These are phyloP conservation scores for Philotrypesis tridentata DNA, from an alignment of 1,140 invertebrate species.

Conservation along the genomic window DNA sequence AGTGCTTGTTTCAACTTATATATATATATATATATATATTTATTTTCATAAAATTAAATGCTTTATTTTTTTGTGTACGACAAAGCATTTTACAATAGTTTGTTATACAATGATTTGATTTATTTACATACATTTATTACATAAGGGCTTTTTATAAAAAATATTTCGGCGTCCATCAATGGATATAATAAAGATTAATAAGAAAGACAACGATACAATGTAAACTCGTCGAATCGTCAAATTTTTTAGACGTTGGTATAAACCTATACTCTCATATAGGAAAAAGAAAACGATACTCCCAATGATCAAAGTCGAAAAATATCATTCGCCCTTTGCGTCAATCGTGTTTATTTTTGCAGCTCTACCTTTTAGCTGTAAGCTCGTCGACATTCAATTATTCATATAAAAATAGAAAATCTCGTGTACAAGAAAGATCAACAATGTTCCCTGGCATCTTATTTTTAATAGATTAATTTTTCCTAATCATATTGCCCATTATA, in stretches of 20 bases:
- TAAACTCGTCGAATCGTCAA: neutral
- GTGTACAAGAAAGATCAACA: slow-evolving; percentile 15
- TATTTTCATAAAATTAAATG: slow-evolving; percentile 40
- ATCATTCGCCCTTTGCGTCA: neutral
- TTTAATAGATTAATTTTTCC: neutral
- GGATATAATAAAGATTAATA: neutral
- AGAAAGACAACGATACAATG: slow-evolving; percentile 14
- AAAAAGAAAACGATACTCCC: slow-evolving; percentile 9
- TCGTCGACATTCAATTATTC: neutral
- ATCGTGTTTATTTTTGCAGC: neutral
- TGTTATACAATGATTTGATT: slow-evolving; percentile 27
- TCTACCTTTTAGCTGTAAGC: slow-evolving; percentile 29
- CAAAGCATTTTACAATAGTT: slow-evolving; percentile 45
- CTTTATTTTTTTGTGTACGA: slow-evolving; percentile 22
- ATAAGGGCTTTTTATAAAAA: slow-evolving; percentile 41
- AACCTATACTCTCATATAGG: neutral
- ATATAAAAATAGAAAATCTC: slow-evolving; percentile 48
- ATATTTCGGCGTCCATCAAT: slow-evolving; percentile 30
- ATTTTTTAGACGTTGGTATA: neutral
- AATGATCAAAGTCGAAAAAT: slow-evolving; percentile 39
- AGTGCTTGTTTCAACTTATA: slow-evolving; percentile 33
- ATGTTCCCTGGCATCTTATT: neutral
- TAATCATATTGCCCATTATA: neutral
- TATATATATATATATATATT: no score
- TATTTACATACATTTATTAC: slow-evolving; percentile 47